A percentile compares a stretch with the other conserved stretches of the same genome.
Evolutionary conservation across 2,888 invertebrate species (phyloP).

Genomic region (Acanthosepion lycidas): DNA sequence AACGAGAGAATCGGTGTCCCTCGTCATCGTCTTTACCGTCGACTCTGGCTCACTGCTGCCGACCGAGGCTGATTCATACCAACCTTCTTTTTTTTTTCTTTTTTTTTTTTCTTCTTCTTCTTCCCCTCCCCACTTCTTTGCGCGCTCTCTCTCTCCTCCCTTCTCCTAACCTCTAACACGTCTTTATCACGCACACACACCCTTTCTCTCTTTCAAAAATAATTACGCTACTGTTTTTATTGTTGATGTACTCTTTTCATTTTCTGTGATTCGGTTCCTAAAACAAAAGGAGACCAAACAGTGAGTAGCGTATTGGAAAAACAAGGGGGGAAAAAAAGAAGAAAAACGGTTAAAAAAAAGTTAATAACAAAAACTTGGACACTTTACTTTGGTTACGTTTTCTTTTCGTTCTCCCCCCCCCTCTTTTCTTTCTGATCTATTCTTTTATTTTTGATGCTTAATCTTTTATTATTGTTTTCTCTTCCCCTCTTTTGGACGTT

Average conservation of each 20-base stretch:
- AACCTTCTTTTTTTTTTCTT: background rate
- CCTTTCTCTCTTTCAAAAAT: background rate
- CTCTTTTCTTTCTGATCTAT: too few relatives aligned
- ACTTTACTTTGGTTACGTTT: background rate
- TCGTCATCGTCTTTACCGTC: background rate
- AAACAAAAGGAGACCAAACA: background rate
- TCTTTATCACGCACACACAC: background rate
- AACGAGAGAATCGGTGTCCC: background rate
- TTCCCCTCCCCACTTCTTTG: background rate
- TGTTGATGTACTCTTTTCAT: background rate
- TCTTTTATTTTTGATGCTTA: too few relatives aligned
- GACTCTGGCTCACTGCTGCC: background rate
- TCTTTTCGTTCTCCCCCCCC: too few relatives aligned
- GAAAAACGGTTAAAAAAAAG: background rate
- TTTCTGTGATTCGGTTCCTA: background rate
- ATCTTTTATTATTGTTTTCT: too few relatives aligned
- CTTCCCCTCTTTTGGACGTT: too few relatives aligned
- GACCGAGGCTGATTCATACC: background rate
- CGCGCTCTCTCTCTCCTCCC: too few relatives aligned
- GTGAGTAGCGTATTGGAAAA: too few relatives aligned
- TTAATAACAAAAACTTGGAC: background rate
- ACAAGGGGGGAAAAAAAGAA: too few relatives aligned
- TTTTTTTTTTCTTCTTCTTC: too few relatives aligned
- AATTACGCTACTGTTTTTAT: conserved; percentile 11
- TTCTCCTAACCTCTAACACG: too few relatives aligned